Base-by-base conservation (phyloP, 2,797 vertebrate genomes). In the Parauchenoglanis punctatus region DNA sequence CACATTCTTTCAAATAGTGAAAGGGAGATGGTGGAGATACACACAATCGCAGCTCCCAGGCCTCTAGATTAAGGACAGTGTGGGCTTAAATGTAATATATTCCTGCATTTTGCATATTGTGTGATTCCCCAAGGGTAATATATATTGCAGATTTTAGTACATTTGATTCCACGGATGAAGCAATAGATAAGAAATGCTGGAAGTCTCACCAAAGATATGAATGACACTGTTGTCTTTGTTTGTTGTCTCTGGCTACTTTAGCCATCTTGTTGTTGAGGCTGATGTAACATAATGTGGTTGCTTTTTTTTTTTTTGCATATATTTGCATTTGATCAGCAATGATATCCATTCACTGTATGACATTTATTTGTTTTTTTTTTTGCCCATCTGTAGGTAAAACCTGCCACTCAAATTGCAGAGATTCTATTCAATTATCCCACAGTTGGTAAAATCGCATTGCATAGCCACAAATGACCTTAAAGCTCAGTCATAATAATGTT, bases 41-140 rank as follows among this genome's bases (percentile, higher is more conserved):
- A 70, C 61, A 72, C 84, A 78, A 67, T 59, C 63, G 52, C 54
- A 87, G 46, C 63, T 87, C 65, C 59, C 80, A 85, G 75, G 52
- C 59, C 52, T 84, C 81, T 84, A 87, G 81, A 82, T 86, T 76
- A 56, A 75, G 75, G 58, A 84, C 61, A 77, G 46, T 63, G 78
- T 87, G 61, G 52, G 88, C 44, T 81, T n/a, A 81, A 85, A 90
- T 87, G 83, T 87, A 88, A 85, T 87, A 88, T 84, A 84, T 49
- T 81, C 46, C 7, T 65, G 84, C 75, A 81, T 85, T 91, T 77
- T 89, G 65, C 56, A 84, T 80, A 83, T 85, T 78, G 35, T 78
- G 25, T 77, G 56, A 44, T 81, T 85, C 40, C 86, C 59, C 80
- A 72, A 67, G 83, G 78, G 76, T 59, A 70, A 46, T 56, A 85